Conservation (phyloP, 2,797 vertebrate genomes). For the Gymnodraco acuticeps region DNA sequence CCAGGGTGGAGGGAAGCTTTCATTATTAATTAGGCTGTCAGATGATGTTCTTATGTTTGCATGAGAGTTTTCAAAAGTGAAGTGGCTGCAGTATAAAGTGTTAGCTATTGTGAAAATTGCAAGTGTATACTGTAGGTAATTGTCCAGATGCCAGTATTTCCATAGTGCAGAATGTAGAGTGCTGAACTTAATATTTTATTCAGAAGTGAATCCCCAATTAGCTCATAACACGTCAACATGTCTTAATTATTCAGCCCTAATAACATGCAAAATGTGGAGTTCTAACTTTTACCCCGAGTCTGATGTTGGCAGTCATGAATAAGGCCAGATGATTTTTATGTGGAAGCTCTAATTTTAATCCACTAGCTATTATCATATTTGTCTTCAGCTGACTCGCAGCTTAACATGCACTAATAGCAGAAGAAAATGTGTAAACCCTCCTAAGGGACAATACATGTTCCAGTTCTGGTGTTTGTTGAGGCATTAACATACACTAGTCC, state of each 20-base stretch:
- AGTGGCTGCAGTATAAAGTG: conserved; percentile 50
- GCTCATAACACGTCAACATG: conserved; percentile 5
- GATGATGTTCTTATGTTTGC: conserved; percentile 65
- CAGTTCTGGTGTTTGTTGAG: conserved; percentile 73
- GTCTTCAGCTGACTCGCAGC: conserved; percentile 66
- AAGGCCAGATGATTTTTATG: conserved; percentile 57
- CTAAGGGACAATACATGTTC: conserved; percentile 65
- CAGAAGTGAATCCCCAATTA: conserved; percentile 43
- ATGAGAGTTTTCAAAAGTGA: conserved; percentile 58
- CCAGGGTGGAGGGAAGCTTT: conserved; percentile 65
- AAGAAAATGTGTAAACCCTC: conserved; percentile 67
- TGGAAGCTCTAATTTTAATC: conserved; percentile 56
- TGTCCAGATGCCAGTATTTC: conserved; percentile 31
- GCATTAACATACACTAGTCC: conserved; percentile 74
- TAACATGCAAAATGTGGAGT: conserved; percentile 11
- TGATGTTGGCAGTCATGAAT: conserved; percentile 41
- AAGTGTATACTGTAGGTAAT: conserved; percentile 20
- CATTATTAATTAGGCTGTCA: conserved; percentile 80
- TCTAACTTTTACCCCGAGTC: conserved; percentile 44
- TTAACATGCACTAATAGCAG: conserved; percentile 64
- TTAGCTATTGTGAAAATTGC: conserved; percentile 40
- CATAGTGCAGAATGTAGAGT: conserved; percentile 8
- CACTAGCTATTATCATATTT: conserved; percentile 68
- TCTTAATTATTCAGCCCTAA: conserved; percentile 42
- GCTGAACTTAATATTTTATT: conserved; percentile 21